A percentile compares a stretch with the other conserved stretches of the same genome.
phyloP scores from a whole-genome alignment of 2,888 invertebrate genomes.

The Brachycybe producta region DNA sequence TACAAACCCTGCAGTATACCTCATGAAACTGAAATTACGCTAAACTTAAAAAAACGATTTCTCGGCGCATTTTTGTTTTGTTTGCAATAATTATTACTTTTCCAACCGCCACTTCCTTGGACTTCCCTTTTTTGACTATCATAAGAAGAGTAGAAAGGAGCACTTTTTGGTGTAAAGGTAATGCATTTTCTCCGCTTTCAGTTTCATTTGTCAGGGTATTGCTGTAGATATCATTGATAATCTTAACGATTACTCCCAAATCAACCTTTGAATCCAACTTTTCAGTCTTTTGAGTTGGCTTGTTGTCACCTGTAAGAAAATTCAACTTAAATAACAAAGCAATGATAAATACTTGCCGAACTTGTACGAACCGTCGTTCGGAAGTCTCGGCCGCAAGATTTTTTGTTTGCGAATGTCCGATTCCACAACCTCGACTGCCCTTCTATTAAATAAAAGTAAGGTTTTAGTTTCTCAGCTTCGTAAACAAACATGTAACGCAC shows the following conservation, averaged over 20 bases:
- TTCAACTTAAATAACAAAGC: not conserved
- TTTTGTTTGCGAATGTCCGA: not conserved
- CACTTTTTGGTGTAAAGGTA: constrained; percentile 8
- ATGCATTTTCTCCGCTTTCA: constrained; percentile 5
- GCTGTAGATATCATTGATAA: constrained; percentile 11
- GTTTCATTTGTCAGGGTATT: not conserved
- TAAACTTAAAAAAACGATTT: not conserved
- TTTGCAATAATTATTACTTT: not conserved
- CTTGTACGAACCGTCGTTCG: not conserved
- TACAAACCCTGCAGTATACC: constrained; percentile 6
- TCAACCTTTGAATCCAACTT: constrained; percentile 5
- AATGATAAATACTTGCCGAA: not conserved
- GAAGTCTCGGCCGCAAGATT: not conserved
- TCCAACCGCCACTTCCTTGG: constrained; percentile 4
- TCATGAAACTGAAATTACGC: constrained; percentile 5
- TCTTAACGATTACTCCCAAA: not conserved
- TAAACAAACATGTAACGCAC: not conserved
- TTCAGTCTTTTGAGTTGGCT: not conserved
- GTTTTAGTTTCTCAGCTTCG: not conserved
- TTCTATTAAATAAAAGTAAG: not conserved
- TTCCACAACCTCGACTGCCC: constrained; percentile 10
- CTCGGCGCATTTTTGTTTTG: not conserved
- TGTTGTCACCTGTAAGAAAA: not conserved
- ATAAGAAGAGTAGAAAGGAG: constrained; percentile 5
- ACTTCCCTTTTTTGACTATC: not conserved